Evolutionary conservation across 2,797 vertebrate species (phyloP), one percentile per base, ranked within the genome.

Genomic region (Myotis planiceps): DNA sequence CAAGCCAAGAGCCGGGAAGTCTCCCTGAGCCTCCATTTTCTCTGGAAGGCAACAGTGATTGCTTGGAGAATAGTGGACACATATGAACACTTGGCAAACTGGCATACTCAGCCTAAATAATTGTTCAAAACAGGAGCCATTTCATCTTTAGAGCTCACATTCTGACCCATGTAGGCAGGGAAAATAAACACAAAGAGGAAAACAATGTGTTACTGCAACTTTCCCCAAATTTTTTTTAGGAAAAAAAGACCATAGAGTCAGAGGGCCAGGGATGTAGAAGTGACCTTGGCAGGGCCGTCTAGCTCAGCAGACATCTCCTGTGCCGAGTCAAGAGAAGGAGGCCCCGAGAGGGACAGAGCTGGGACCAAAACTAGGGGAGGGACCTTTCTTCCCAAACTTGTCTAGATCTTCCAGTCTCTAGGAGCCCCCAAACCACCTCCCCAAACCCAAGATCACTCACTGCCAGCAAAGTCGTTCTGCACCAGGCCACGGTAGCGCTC

Each of bases 401-500:
- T 8, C 71, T n/a, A 34, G 13, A 72, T 18, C 23, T 65, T 81
- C 72, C 9, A 15, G 55, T n/a, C 71, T 69, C 55, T 29, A 42
- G 15, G 21, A 68, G 16, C 3, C 23, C 71, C 60, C 18, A 15
- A 2, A 74, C 81, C 66, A 0, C 5, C 25, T 37, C 69, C 87
- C 79, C 82, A 3, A 16, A 7, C 53, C 9, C 71, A 19, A 2
- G 55, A 13, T 37, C 88, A 99, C 99, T 99, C 97, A 99, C 99
- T 99, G 98, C 98, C 99, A 0, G 99, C 99, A 6, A 99, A 99
- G 98, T 99, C 99, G 19, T 99, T 99, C 98, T 99, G 99, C 94
- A 99, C 99, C 51, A 99, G 98, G 21, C 99, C 99, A 85, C 99
- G 98, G 97, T 99, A 99, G 4, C 99, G 99, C 94, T 99, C 99